Percentiles rank a stretch among this genome's conserved stretches.
Evolutionary conservation across 2,113 vertebrate species (phyloP).

Genomic region (Hiodon alosoides): DNA sequence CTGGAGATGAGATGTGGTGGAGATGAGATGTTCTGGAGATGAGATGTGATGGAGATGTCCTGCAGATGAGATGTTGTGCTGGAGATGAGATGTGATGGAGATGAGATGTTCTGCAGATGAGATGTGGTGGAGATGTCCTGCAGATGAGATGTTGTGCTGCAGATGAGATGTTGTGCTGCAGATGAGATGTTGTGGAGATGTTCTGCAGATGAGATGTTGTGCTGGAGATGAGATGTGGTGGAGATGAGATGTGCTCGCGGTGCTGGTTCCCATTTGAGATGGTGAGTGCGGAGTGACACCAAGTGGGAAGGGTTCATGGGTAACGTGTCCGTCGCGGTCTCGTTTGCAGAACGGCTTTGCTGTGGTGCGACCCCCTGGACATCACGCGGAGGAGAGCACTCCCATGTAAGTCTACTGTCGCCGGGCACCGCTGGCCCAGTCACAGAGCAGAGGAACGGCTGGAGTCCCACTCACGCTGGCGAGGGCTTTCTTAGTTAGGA

Average conservation of each 20-base stretch:
- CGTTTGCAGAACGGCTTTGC: constrained; percentile 86
- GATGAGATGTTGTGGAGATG: not conserved
- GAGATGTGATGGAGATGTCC: not conserved
- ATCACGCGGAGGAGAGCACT: constrained; percentile 93
- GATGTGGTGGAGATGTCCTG: not conserved
- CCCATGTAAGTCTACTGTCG: constrained; percentile 78
- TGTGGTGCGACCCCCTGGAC: constrained; percentile 90
- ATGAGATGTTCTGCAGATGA: no score
- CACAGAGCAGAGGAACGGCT: no score
- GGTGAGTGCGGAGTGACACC: no score
- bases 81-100: not conserved
- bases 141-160: not conserved
- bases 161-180: no score
- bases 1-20: no score
- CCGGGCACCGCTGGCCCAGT: no score
- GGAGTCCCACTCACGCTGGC: no score
- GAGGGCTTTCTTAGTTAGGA: no score
- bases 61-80: not conserved
- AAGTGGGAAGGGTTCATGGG: not conserved
- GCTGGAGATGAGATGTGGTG: not conserved
- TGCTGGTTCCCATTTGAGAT: no score
- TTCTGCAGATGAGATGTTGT: not conserved
- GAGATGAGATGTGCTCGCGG: no score
- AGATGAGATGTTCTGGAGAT: not conserved
- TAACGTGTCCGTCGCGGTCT: constrained; percentile 23